Conservation (phyloP, 2,113 vertebrate species). For the Ctenodactylus gundi region DNA sequence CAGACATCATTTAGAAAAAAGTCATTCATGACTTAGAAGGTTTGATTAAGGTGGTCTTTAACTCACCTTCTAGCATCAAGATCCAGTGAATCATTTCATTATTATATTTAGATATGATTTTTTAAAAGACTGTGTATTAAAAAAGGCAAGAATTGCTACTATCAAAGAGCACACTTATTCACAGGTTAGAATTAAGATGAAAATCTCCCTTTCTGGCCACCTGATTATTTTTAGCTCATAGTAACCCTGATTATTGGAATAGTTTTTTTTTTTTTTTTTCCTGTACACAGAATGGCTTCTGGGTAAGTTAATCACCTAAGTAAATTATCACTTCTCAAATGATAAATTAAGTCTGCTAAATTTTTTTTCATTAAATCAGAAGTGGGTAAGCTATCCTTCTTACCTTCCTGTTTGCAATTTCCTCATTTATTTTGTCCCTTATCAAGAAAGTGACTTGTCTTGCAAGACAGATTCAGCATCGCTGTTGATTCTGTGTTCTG, state of each 20-base stretch:
- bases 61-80: neutral
- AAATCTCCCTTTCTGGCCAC: neutral
- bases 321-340: slow-evolving; percentile 12
- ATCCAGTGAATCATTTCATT: slow-evolving; percentile 40
- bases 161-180: neutral
- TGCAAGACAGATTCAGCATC: neutral
- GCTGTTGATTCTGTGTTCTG: neutral
- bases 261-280: too few relatives aligned
- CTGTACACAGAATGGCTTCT: neutral
- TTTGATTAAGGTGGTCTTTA: neutral
- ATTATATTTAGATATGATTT: slow-evolving; percentile 4
- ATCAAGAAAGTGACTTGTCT: neutral
- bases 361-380: neutral
- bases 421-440: neutral
- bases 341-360: neutral
- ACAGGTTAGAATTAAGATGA: neutral
- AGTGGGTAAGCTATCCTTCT: neutral
- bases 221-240: neutral
- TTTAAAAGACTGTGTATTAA: neutral
- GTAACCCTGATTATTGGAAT: neutral
- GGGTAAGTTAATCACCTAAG: neutral
- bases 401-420: neutral
- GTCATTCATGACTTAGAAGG: neutral
- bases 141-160: slow-evolving; percentile 29
- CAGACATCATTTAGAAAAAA: slow-evolving; percentile 39